These are phyloP conservation scores for Poecilia gillii DNA, from an alignment of 2,797 vertebrate species.

Conservation along the genomic window DNA sequence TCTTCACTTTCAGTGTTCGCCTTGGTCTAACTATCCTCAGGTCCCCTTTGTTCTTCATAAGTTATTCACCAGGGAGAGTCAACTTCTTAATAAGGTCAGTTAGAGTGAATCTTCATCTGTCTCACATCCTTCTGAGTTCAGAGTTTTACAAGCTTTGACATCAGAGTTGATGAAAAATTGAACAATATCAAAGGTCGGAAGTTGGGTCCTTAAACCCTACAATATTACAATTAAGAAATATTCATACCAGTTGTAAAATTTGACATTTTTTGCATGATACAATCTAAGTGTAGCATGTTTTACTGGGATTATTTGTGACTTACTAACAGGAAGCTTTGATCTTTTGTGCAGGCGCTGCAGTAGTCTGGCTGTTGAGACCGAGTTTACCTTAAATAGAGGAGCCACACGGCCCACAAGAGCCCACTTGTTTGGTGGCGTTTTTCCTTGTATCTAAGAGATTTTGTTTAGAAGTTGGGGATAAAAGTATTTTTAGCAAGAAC, in stretches of 20 bases:
- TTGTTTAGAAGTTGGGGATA: background rate
- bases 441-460: background rate
- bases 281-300: background rate
- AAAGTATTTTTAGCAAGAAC: background rate
- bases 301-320: background rate
- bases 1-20: constrained; percentile 1
- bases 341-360: background rate
- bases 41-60: constrained; percentile 38
- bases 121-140: background rate
- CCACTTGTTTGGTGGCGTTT: background rate
- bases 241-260: background rate
- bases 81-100: constrained; percentile 31
- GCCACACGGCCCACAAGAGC: background rate
- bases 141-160: background rate
- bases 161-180: background rate
- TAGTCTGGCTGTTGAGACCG: background rate
- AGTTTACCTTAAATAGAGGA: constrained; percentile 1
- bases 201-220: background rate
- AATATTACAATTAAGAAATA: background rate
- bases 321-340: background rate
- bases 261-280: background rate
- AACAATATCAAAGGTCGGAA: background rate
- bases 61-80: constrained; percentile 41
- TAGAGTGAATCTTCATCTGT: background rate
- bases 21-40: constrained; percentile 27